Evolutionary conservation across 92 coral and sea anemone species (phyloP).

Genomic region (Ricordea florida): DNA sequence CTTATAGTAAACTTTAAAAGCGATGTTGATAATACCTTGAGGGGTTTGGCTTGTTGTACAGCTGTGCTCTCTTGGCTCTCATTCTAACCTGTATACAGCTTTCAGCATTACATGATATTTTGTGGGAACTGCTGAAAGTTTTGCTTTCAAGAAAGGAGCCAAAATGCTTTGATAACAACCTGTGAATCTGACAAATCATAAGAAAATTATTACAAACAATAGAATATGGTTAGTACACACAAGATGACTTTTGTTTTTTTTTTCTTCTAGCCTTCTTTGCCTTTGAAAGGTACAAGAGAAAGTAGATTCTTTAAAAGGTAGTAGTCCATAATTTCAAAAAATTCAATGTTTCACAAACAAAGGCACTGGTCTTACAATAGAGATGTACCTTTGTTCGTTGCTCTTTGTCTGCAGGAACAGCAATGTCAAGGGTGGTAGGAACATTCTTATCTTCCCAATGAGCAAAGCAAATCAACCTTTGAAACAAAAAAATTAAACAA

Average conservation of each 20-base stretch:
- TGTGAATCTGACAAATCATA: constrained; percentile 57
- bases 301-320: not conserved
- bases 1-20: too few species aligned
- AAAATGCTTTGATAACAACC: constrained; percentile 73
- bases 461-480: constrained; percentile 78
- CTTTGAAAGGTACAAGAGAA: not conserved
- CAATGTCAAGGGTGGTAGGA: constrained; percentile 46
- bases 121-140: constrained; percentile 34
- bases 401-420: constrained; percentile 59
- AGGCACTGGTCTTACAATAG: too few species aligned
- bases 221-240: too few species aligned
- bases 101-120: not conserved
- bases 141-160: constrained; percentile 89
- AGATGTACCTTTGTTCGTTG: constrained; percentile 70
- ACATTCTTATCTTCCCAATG: constrained; percentile 60
- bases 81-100: constrained; percentile 69
- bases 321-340: too few species aligned
- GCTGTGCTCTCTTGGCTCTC: constrained; percentile 28
- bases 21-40: too few species aligned
- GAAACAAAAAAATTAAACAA: too few species aligned
- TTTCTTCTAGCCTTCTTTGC: too few species aligned
- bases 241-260: too few species aligned
- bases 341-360: too few species aligned
- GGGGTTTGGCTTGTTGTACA: not conserved
- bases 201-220: not conserved